Evolutionary conservation across 1,140 invertebrate species (phyloP).

Genomic region (Leptestheria dahalacensis): DNA sequence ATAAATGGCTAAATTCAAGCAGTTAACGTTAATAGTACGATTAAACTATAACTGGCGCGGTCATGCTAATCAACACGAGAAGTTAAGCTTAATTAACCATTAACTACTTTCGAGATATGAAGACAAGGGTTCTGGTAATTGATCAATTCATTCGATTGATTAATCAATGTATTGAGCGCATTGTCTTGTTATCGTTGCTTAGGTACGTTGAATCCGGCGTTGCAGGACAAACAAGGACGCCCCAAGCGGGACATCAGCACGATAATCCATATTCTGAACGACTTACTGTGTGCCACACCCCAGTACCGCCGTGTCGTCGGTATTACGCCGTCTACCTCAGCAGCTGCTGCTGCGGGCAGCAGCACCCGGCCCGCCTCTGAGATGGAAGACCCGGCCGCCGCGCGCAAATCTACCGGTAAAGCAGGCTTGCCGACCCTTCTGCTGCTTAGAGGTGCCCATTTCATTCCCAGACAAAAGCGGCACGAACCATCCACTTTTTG

Average conservation of each 20-base stretch:
- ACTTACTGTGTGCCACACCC: slow-evolving; percentile 73
- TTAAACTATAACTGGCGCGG: no score
- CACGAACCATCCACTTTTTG: no score
- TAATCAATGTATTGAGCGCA: not conserved
- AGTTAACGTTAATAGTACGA: no score
- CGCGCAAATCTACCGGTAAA: slow-evolving; percentile 6
- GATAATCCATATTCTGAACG: slow-evolving; percentile 88
- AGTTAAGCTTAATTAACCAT: no score
- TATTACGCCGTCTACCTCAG: not conserved
- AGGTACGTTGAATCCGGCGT: slow-evolving; percentile 80
- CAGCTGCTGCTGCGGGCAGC: slow-evolving; percentile 1
- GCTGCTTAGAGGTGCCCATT: slow-evolving; percentile 11
- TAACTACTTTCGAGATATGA: no score
- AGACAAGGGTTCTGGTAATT: no score
- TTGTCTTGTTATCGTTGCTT: slow-evolving; percentile 33
- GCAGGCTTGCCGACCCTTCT: slow-evolving; percentile 10
- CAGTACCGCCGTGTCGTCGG: slow-evolving; percentile 25
- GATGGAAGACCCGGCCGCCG: not conserved
- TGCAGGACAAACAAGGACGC: slow-evolving; percentile 76
- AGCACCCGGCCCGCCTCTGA: slow-evolving; percentile 2
- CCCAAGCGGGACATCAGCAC: slow-evolving; percentile 84
- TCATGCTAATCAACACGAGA: no score
- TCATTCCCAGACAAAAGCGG: no score
- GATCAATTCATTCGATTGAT: no score
- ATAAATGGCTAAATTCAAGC: no score